A percentile compares a stretch with the other conserved stretches of the same genome.
Conservation (phyloP, 2,113 vertebrate species). For the Dinomys branickii region DNA sequence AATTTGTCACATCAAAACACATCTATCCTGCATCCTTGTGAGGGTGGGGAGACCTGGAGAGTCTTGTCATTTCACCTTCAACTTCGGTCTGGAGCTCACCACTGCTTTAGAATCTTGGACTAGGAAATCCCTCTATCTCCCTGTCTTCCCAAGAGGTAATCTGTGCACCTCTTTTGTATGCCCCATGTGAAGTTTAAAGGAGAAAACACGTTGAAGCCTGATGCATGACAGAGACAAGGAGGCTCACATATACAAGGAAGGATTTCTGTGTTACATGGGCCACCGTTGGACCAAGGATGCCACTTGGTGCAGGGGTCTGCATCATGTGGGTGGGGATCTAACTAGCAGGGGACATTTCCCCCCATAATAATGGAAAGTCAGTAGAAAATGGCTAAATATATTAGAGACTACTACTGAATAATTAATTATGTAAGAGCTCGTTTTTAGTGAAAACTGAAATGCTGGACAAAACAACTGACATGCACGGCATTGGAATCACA, state of each 20-base stretch:
- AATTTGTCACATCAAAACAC: rapidly evolving
- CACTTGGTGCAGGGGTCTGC: background rate
- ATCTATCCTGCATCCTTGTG: rapidly evolving
- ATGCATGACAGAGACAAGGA: background rate
- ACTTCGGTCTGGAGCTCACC: background rate
- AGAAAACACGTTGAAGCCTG: background rate
- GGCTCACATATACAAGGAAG: background rate
- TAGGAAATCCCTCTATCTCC: background rate
- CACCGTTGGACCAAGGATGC: no score
- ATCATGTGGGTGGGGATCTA: no score
- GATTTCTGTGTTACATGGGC: background rate
- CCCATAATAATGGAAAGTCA: background rate
- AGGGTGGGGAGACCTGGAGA: rapidly evolving
- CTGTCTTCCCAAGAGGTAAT: background rate
- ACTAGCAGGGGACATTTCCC: background rate
- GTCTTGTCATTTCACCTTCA: background rate
- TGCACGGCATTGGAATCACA: background rate
- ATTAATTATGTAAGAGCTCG: background rate
- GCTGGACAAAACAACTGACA: background rate
- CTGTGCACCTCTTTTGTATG: background rate
- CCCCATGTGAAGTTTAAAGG: background rate
- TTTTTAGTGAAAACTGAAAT: background rate
- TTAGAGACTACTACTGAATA: background rate
- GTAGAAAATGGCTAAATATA: background rate
- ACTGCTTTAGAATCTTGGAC: no score